These are phyloP conservation scores for Lagopus muta DNA, from an alignment of 2,113 vertebrate species.

Conservation along the genomic window DNA sequence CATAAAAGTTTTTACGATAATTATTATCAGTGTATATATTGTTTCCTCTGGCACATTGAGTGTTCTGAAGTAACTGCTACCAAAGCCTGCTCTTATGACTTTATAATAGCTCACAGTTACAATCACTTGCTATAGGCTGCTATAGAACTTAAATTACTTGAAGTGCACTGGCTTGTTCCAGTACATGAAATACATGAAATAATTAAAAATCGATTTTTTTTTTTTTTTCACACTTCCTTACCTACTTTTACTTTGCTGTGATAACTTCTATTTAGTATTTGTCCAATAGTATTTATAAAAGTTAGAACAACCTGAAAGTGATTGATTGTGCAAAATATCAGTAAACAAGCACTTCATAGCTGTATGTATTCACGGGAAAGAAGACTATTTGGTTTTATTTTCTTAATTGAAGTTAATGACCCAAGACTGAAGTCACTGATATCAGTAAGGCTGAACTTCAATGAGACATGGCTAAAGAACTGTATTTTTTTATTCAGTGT, in stretches of 20 bases:
- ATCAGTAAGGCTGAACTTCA: not conserved
- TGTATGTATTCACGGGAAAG: not conserved
- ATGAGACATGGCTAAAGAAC: not conserved
- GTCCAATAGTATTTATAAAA: not conserved
- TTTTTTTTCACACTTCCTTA: not conserved
- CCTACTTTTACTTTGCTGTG: not conserved
- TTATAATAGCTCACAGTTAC: not conserved
- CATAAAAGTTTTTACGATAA: not conserved
- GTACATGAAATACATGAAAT: not conserved
- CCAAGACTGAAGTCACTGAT: not conserved
- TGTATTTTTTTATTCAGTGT: not conserved
- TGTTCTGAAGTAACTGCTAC: not conserved
- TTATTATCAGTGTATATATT: not conserved
- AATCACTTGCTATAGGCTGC: not conserved
- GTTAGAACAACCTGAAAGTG: not conserved
- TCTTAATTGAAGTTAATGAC: not conserved
- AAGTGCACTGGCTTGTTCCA: not conserved
- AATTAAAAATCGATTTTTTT: slow-evolving; percentile 14
- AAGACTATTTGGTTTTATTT: not conserved
- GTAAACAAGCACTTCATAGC: not conserved
- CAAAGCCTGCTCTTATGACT: not conserved
- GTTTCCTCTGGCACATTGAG: not conserved
- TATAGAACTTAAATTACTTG: slow-evolving; percentile 16
- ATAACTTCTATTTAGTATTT: not conserved
- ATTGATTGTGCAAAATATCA: not conserved